Evolutionary conservation across 1,140 invertebrate genomes (phyloP), one percentile per base, ranked within the genome.

Genomic region (Drosophila murphyi): DNA sequence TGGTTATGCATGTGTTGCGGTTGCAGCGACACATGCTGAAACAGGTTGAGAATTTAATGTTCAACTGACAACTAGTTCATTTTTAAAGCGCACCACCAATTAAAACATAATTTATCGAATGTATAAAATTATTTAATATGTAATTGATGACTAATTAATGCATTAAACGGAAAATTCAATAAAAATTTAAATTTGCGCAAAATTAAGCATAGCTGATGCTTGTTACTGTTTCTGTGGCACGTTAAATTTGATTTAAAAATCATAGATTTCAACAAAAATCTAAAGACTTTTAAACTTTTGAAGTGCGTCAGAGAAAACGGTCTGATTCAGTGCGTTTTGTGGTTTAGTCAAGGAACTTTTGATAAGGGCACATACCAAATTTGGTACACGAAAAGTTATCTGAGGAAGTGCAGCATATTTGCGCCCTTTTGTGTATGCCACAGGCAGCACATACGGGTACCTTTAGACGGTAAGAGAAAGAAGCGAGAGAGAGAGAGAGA

Each of bases 371-470:
- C 50, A 63, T 39, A 29, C 34, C 10, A 47, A 48, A 20, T 31
- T 35, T 3, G 12, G 20, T 20, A n/a, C 31, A 29, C 7, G 32
- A 61, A 69, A 62, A 51, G 35, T 68, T 76, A 80, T 76, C 76
- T 61, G 29, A 50, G 67, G 57, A 80, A 80, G 77, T 76, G 57
- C 62, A 76, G 72, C 52, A 41, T 72, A 34, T 72, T 62, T 75
- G 35, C 71, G 47, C 56, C 56, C 48, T 57, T 61, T 51, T 67
- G 71, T 67, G 61, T 72, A 32, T 80, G 54, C n/a, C 28, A 51
- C 5, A 52, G 41, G 29, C 8, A 39, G 67, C 48, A 62, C 31
- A 50, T 52, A 31, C 47, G 34, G 29, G 8, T 28, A 10, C 20
- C 10, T 43, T 20, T 20, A 20, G 20, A 20, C 20, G 1, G 20